Base-by-base conservation (phyloP, 2,888 invertebrate genomes). In the Ischnura elegans region DNA sequence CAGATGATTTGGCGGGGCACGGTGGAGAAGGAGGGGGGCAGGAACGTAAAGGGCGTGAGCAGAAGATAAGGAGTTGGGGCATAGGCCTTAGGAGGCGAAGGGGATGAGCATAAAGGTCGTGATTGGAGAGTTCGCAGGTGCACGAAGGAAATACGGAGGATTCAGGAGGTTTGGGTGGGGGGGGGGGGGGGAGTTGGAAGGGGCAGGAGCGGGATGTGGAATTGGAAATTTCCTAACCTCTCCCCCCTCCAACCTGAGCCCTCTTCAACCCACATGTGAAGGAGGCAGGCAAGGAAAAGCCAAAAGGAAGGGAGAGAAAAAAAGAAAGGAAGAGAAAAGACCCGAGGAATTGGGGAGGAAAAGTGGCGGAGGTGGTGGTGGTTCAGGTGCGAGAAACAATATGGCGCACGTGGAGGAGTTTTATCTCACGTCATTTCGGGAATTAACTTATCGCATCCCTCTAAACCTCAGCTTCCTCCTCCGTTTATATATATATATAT, bases 81-180 rank as follows among this genome's bases (percentile, higher is more conserved):
- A 1, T 76, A 13, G 76, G 10, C 29, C 25, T 25, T 76, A n/a
- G n/a, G n/a, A n/a, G n/a, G n/a, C n/a, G 66, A 36, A 10, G 16
- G 25, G 76, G 76, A 76, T 21, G 76, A n/a, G 76, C 76, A 76
- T 76, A 76, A 76, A 36, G 76, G 76, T 76, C 76, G 76, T 76
- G 76, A 76, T 76, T 76, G 76, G 76, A 76, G 76, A 76, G 76
- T 76, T 76, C 76, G 76, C 76, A 76, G 76, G 76, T 76, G 76
- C 76, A 76, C 76, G 76, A 36, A 76, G 76, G 76, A 76, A 76
- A 76, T 76, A 76, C 76, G 76, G 76, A 36, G 76, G 66, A 10
- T 6, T n/a, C n/a, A n/a, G 6, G 13, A 13, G 61, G n/a, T 25
- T 76, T 76, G 36, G n/a, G n/a, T 19, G 76, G 76, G 76, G 29